phyloP scores from a whole-genome alignment of 2,888 invertebrate genomes.

The Stenotaenia linearis region DNA sequence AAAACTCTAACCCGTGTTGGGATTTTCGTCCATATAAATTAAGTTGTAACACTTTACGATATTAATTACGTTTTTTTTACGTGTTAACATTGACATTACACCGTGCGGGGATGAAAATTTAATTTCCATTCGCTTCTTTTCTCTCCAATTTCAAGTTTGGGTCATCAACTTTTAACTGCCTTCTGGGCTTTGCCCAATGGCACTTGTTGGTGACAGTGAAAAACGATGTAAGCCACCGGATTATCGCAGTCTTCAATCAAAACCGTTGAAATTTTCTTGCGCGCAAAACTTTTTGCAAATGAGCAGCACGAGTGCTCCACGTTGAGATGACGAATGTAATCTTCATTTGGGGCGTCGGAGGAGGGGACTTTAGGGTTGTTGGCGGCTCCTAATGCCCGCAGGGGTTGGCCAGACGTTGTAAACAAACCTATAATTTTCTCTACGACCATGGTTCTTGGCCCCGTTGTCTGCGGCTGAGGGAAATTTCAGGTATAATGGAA shows the following conservation, averaged over 20 bases:
- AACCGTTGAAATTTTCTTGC: background rate
- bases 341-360: constrained; percentile 15
- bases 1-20: background rate
- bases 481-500: constrained; percentile 15
- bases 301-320: background rate
- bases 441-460: background rate
- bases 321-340: background rate
- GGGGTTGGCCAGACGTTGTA: constrained; percentile 19
- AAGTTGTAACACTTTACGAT: background rate
- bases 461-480: constrained; percentile 11
- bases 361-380: background rate
- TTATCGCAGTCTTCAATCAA: constrained; percentile 11
- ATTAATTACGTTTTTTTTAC: background rate
- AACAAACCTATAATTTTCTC: constrained; percentile 19
- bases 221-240: background rate
- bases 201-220: background rate
- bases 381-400: constrained; percentile 19
- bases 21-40: background rate
- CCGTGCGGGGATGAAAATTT: background rate
- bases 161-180: background rate
- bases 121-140: background rate
- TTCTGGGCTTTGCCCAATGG: background rate
- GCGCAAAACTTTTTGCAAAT: background rate
- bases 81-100: background rate
- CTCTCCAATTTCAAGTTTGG: background rate